Percentiles rank a stretch among this genome's conserved stretches.
phyloP scores from a whole-genome alignment of 1,140 invertebrate species.

The Listronotus oregonensis region DNA sequence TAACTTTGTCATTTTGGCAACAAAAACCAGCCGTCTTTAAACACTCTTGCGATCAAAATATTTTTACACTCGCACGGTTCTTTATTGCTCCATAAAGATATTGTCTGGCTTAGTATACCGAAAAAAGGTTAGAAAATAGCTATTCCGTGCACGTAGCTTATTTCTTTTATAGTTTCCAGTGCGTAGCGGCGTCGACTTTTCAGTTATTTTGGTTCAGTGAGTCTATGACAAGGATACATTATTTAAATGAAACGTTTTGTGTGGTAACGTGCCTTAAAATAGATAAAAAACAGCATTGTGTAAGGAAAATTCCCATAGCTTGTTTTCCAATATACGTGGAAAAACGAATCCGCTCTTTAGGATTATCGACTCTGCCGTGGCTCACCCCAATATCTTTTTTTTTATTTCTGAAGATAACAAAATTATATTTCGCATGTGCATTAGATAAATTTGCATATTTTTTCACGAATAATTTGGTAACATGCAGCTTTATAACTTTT shows the following conservation, averaged over 20 bases:
- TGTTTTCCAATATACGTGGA: too few species aligned
- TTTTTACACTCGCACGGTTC: slow-evolving; percentile 17
- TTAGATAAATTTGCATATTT: too few species aligned
- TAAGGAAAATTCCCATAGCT: too few species aligned
- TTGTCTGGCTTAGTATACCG: slow-evolving; percentile 26
- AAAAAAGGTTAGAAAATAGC: slow-evolving; percentile 21
- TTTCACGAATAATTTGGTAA: too few species aligned
- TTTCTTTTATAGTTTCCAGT: slow-evolving; percentile 30
- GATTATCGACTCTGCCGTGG: too few species aligned
- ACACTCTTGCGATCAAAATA: slow-evolving; percentile 18
- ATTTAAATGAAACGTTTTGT: slow-evolving; percentile 15
- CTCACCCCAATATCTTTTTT: too few species aligned
- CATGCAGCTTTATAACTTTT: too few species aligned
- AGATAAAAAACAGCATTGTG: neutral
- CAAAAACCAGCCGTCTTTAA: slow-evolving; percentile 21
- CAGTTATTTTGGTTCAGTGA: slow-evolving; percentile 9
- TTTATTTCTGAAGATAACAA: too few species aligned
- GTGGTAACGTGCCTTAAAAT: neutral
- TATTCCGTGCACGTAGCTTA: slow-evolving; percentile 27
- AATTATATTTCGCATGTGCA: too few species aligned
- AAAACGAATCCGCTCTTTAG: too few species aligned
- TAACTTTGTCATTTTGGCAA: neutral
- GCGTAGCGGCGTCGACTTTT: slow-evolving; percentile 20
- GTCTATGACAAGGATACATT: slow-evolving; percentile 23
- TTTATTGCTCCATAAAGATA: slow-evolving; percentile 26